These are phyloP conservation scores for Hirundo rustica DNA, from an alignment of 2,797 vertebrate species.

Conservation along the genomic window DNA sequence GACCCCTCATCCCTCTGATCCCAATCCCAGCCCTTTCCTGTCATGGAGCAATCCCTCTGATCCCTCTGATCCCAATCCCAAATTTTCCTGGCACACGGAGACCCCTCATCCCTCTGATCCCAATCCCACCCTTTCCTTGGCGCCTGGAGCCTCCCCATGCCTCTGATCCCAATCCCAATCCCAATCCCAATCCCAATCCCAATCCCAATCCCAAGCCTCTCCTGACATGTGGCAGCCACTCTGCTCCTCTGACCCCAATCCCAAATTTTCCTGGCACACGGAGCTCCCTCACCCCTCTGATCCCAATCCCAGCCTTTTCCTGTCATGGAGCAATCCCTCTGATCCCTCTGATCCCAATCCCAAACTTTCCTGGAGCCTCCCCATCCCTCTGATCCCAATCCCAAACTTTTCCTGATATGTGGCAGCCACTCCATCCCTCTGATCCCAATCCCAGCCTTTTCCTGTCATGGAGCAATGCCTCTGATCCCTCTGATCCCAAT, in stretches of 20 bases:
- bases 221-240: too few relatives aligned
- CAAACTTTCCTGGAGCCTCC: too few relatives aligned
- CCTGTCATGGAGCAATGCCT: too few relatives aligned
- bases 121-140: neutral
- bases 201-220: too few relatives aligned
- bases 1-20: too few relatives aligned
- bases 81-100: rapidly evolving
- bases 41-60: too few relatives aligned
- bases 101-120: too few relatives aligned
- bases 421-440: neutral
- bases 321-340: too few relatives aligned
- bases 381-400: too few relatives aligned
- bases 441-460: neutral
- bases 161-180: neutral
- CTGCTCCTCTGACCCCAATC: neutral
- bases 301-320: neutral
- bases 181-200: too few relatives aligned
- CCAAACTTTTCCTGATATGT: too few relatives aligned
- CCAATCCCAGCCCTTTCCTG: too few relatives aligned
- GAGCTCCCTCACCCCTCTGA: neutral
- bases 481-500: neutral
- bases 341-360: neutral
- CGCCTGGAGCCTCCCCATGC: rapidly evolving
- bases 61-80: neutral
- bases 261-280: rapidly evolving